Conservation (phyloP, 2,888 invertebrate species). For the Trachelus tabidus region DNA sequence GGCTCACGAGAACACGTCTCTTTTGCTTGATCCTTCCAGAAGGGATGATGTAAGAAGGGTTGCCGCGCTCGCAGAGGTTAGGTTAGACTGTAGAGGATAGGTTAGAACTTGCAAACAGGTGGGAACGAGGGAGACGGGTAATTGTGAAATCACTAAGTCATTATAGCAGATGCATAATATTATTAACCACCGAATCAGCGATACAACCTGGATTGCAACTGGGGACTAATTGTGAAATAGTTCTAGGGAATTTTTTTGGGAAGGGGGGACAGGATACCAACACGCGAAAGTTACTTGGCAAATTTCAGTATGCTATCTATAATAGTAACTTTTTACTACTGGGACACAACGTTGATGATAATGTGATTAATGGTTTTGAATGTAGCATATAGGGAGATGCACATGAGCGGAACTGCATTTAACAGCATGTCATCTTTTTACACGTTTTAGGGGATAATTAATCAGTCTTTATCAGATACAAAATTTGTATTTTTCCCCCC, state of each 20-base stretch:
- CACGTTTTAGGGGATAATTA: no score
- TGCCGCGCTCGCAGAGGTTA: background rate
- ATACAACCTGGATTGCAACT: background rate
- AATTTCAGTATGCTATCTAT: no score
- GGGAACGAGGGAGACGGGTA: background rate
- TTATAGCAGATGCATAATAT: background rate
- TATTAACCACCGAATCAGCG: background rate
- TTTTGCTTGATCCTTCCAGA: background rate
- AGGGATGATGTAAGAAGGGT: background rate
- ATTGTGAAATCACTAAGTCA: background rate
- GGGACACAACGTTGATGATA: background rate
- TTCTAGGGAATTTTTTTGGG: background rate
- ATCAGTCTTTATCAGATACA: no score
- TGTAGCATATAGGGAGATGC: background rate
- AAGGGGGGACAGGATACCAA: background rate
- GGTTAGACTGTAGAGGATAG: background rate
- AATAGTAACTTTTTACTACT: no score
- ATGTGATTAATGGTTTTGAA: background rate
- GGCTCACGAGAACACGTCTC: slow-evolving; percentile 9
- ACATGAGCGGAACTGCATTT: no score
- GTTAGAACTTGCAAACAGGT: background rate
- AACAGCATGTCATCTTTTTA: no score
- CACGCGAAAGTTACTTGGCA: background rate
- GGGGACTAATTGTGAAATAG: background rate
- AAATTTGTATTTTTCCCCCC: no score